A percentile compares a stretch with the other conserved stretches of the same genome.
These are phyloP conservation scores for human DNA, from an alignment of 2,113 vertebrate genomes.

Conservation along the genomic window DNA sequence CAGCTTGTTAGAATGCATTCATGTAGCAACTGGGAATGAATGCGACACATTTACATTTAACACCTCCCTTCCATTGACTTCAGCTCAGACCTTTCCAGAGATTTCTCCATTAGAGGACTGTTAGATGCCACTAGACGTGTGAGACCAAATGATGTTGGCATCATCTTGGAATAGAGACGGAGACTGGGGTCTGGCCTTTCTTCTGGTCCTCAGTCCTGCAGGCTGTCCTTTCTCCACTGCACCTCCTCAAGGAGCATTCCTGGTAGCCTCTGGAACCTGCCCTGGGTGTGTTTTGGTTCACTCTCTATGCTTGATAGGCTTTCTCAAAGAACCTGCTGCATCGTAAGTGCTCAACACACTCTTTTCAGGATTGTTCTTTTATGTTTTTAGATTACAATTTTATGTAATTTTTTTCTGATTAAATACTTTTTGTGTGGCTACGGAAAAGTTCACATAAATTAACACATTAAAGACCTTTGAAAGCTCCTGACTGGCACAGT, in stretches of 20 bases:
- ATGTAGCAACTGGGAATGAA: neutral
- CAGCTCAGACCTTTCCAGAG: neutral
- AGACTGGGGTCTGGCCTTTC: neutral
- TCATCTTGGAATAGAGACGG: neutral
- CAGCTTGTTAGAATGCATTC: neutral
- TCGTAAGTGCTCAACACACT: rapidly evolving
- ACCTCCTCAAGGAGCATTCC: too few relatives aligned
- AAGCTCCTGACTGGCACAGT: rapidly evolving
- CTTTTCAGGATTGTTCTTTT: neutral
- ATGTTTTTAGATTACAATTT: neutral
- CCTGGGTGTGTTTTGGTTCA: neutral
- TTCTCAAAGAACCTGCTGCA: neutral
- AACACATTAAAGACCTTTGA: neutral
- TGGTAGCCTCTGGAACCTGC: too few relatives aligned
- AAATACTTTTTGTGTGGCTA: neutral
- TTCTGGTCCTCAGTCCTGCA: neutral
- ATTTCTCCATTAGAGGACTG: neutral
- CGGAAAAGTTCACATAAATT: neutral
- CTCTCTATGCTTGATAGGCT: too few relatives aligned
- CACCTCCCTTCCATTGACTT: neutral
- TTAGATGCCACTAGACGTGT: too few relatives aligned
- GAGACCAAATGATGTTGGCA: neutral
- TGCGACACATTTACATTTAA: neutral
- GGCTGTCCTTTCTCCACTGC: neutral
- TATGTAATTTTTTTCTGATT: neutral